Base-by-base conservation (phyloP, 2,888 invertebrate genomes). In the Acleris emargana region DNA sequence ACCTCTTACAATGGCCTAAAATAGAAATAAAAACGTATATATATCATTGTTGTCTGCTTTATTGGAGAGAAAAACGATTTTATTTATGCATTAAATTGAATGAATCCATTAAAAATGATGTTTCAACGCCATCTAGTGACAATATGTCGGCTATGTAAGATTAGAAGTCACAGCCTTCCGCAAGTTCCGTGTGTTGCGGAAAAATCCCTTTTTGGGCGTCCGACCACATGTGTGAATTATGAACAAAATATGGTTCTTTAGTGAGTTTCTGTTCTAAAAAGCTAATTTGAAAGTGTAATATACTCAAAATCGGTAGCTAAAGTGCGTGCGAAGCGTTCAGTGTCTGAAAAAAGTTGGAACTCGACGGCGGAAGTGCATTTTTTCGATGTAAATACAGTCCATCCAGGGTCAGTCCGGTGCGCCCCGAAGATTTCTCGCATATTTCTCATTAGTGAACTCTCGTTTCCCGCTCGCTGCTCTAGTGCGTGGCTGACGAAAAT, bases 151-250 rank as follows among this genome's bases (percentile, higher is more conserved):
- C 63, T 73, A 77, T 87, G 83, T 90, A 91, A 91, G 91, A 86
- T 91, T 89, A 91, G 89, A 92, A 91, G 91, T 90, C 89, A 88
- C 84, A 89, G 90, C 88, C 88, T 89, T 91, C 91, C 83, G 88
- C 86, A 84, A 91, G 91, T 90, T 92, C 91, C 91, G 91, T 92
- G 89, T 89, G 86, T 88, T 90, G 91, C 88, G 90, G 93, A 94
- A 94, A 94, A 94, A 94, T 93, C 93, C 94, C 93, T 93, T 93
- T 92, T 94, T 94, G 94, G 94, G 94, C 94, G 94, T 94, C 93
- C 93, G 92, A 94, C 94, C 94, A 94, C 94, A 94, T 94, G 94
- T 94, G 93, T 93, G 91, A 86, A 87, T 88, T 83, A 89, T 88
- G 89, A 90, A 89, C 89, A 88, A 91, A 90, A 86, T 91, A 91